Evolutionary conservation across 2,888 invertebrate genomes (phyloP).

Genomic region (Agapetus fuscipes): DNA sequence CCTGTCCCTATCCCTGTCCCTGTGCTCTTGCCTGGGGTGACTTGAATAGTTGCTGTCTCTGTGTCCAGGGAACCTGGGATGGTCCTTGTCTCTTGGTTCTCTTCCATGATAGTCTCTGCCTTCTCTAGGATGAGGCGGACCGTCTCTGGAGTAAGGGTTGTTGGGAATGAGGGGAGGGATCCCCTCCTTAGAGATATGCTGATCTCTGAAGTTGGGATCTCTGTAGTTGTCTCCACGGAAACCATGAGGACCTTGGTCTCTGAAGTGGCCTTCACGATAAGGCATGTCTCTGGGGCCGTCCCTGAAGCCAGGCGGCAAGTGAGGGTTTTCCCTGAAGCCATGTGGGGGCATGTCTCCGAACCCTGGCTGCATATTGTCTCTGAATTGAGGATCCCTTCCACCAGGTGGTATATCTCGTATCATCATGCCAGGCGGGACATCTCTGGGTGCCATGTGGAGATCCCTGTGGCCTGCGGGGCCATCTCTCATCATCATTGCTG

Average conservation of each 20-base stretch:
- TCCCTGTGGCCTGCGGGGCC: background rate
- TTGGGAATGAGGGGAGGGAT: background rate
- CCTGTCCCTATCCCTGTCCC: conserved; percentile 28
- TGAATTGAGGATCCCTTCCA: conserved; percentile 23
- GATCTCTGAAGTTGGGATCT: conserved; percentile 11
- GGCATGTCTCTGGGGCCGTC: conserved; percentile 1
- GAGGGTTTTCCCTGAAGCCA: conserved; percentile 30
- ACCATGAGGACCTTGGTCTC: conserved; percentile 7
- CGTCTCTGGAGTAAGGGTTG: conserved; percentile 11
- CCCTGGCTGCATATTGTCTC: conserved; percentile 4
- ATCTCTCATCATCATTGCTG: conserved; percentile 8
- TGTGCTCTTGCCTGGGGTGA: conserved; percentile 29
- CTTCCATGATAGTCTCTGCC: conserved; percentile 8
- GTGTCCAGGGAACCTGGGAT: conserved; percentile 4
- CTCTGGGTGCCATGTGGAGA: conserved; percentile 1
- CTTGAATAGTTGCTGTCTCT: conserved; percentile 23
- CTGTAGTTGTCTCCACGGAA: no score
- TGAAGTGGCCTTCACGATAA: conserved; percentile 8
- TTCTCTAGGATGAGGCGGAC: conserved; percentile 11
- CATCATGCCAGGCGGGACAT: background rate
- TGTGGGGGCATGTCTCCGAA: conserved; percentile 11
- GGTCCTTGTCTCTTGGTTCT: conserved; percentile 1
- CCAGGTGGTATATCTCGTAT: conserved; percentile 31
- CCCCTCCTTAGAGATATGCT: conserved; percentile 5
- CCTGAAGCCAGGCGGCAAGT: conserved; percentile 28